These are phyloP conservation scores for Enteromius trimaculatus DNA, from an alignment of 2,797 vertebrate species.

Conservation along the genomic window DNA sequence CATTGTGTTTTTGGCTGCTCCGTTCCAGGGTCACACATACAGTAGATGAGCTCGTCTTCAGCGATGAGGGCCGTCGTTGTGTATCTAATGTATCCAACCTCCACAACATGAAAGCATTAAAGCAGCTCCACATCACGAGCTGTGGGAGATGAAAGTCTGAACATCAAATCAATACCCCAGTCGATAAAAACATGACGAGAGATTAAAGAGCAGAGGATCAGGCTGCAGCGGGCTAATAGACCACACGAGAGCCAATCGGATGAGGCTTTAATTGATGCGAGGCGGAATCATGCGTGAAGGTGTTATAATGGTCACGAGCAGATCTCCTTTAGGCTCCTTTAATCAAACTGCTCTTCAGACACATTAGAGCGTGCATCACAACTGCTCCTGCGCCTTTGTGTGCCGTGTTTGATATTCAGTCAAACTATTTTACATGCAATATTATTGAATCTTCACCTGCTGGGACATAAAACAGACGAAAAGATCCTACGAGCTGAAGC, in stretches of 20 bases:
- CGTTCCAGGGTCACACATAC: not conserved
- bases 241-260: conserved; percentile 51
- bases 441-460: not conserved
- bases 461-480: not conserved
- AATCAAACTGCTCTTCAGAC: conserved; percentile 49
- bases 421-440: not conserved
- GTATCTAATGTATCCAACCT: conserved; percentile 6
- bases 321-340: conserved; percentile 50
- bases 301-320: conserved; percentile 51
- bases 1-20: not conserved
- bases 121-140: conserved; percentile 54
- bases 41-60: not conserved
- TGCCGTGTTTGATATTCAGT: not conserved
- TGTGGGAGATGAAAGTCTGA: conserved; percentile 79
- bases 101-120: conserved; percentile 52
- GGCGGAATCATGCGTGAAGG: conserved; percentile 57
- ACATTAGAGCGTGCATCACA: conserved; percentile 48
- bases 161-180: conserved; percentile 81
- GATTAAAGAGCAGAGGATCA: conserved; percentile 80
- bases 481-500: not conserved
- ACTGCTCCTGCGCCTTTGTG: conserved; percentile 43
- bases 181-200: conserved; percentile 81
- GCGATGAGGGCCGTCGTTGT: not conserved
- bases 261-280: conserved; percentile 75
- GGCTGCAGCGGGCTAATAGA: conserved; percentile 65